Base-by-base conservation (phyloP, 2,113 vertebrate genomes). In the Pleuronectes platessa region DNA sequence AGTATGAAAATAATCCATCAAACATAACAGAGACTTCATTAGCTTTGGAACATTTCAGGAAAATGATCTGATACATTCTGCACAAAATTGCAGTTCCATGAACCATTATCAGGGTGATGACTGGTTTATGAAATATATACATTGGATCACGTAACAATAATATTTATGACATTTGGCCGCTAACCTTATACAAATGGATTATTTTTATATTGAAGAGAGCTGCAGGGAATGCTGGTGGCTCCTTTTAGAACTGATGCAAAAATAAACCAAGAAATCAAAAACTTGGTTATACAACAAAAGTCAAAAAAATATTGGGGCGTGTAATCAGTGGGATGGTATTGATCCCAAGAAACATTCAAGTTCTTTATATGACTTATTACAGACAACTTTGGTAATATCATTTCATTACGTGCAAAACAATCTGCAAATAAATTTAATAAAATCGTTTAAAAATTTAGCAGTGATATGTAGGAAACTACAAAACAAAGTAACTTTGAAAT, bases 71-170 rank as follows among this genome's bases (percentile, higher is more conserved):
- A 37, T 37, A 6, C 3, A 37, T 21, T 37, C 4, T 26, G 24
- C 8, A 8, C 17, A 68, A 53, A n/a, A 51, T 4, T 51, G 45
- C 3, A 45, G 8, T 23, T 68, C 42, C 27, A 15, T 51, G 35
- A 31, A 67, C 60, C 14, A 12, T 10, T n/a, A 53, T 5, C 2
- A 7, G 2, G 24, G 59, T 47, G 37, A 35, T 76, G 67, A 58
- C 21, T 85, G 62, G 68, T 71, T 74, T 18, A 42, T 82, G 47
- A 20, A 27, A 59, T 68, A 63, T 26, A 77, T 49, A 35, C 13
- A 53, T 2, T 65, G 31, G 60, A 45, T 71, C 62, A 40, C 17
- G 14, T 69, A 31, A 27, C 26, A 24, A 61, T 3, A 20, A 11
- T 15, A 21, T 60, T 59, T 4, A 68, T n/a, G 10, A 21, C 45